Evolutionary conservation across 2,888 invertebrate genomes (phyloP).

Genomic region (Polyploca ridens): DNA sequence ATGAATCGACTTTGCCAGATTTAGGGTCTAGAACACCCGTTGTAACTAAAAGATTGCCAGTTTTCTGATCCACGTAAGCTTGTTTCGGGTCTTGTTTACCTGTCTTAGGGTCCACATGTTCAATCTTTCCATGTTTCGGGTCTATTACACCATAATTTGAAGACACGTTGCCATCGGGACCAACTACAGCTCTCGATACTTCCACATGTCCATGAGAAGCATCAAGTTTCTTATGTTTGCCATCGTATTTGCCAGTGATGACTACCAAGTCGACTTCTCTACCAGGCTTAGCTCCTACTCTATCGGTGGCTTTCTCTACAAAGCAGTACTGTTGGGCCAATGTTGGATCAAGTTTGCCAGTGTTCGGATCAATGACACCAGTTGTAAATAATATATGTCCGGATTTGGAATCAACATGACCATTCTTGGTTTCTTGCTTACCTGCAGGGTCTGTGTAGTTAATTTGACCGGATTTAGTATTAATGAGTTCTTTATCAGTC

Average conservation of each 20-base stretch:
- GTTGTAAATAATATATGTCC: slow-evolving; percentile 87
- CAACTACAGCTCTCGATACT: slow-evolving; percentile 86
- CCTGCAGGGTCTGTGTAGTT: slow-evolving; percentile 85
- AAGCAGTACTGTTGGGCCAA: slow-evolving; percentile 88
- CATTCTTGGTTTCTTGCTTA: slow-evolving; percentile 86
- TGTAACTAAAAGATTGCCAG: slow-evolving; percentile 87
- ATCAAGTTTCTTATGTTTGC: slow-evolving; percentile 81
- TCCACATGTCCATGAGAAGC: slow-evolving; percentile 76
- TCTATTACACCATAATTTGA: slow-evolving; percentile 88
- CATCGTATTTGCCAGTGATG: slow-evolving; percentile 85
- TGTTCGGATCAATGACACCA: slow-evolving; percentile 87
- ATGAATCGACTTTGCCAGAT: slow-evolving; percentile 87
- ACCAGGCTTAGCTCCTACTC: slow-evolving; percentile 75
- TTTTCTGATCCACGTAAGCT: slow-evolving; percentile 89
- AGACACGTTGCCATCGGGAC: slow-evolving; percentile 80
- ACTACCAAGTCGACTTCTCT: slow-evolving; percentile 85
- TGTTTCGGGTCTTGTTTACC: slow-evolving; percentile 87
- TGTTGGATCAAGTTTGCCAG: slow-evolving; percentile 87
- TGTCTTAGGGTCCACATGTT: slow-evolving; percentile 85
- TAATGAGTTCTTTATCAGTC: slow-evolving; percentile 87
- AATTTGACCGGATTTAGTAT: slow-evolving; percentile 87
- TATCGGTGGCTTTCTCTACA: slow-evolving; percentile 84
- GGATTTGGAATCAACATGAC: slow-evolving; percentile 87
- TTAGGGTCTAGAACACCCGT: slow-evolving; percentile 87
- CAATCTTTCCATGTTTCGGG: slow-evolving; percentile 86